Percentiles rank a stretch among this genome's conserved stretches.
Conservation (phyloP, 1,140 invertebrate species). For the Caenorhabditis remanei region DNA sequence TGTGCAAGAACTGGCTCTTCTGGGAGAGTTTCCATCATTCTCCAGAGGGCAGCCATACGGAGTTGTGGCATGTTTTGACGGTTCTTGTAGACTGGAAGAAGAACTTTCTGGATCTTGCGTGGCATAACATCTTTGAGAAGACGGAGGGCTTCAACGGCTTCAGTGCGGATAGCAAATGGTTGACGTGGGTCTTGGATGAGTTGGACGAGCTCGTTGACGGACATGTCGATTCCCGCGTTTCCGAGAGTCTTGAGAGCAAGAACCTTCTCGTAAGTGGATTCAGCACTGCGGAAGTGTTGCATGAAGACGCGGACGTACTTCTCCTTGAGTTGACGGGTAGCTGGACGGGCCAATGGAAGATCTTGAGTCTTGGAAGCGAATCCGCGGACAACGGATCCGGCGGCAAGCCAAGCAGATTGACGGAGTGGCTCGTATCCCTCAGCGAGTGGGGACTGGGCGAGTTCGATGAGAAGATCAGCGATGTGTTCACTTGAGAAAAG, state of each 20-base stretch:
- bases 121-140: slow-evolving; percentile 68
- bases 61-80: slow-evolving; percentile 69
- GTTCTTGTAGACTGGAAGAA: slow-evolving; percentile 72
- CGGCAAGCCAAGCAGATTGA: slow-evolving; percentile 59
- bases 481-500: slow-evolving; percentile 52
- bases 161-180: slow-evolving; percentile 68
- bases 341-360: slow-evolving; percentile 5
- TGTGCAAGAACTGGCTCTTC: slow-evolving; percentile 60
- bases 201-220: slow-evolving; percentile 67
- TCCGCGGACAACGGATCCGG: slow-evolving; percentile 62
- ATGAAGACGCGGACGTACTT: slow-evolving; percentile 59
- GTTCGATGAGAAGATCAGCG: slow-evolving; percentile 34
- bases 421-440: slow-evolving; percentile 14
- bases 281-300: slow-evolving; percentile 58
- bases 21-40: slow-evolving; percentile 69
- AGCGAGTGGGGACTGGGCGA: slow-evolving; percentile 13
- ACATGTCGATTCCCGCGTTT: slow-evolving; percentile 73
- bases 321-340: slow-evolving; percentile 10
- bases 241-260: slow-evolving; percentile 70
- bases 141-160: slow-evolving; percentile 75
- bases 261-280: slow-evolving; percentile 64
- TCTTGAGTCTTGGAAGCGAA: slow-evolving; percentile 37
- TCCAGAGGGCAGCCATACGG: slow-evolving; percentile 71
- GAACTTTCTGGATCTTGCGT: slow-evolving; percentile 69
- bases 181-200: slow-evolving; percentile 69